A percentile compares a stretch with the other conserved stretches of the same genome.
These are phyloP conservation scores for Parapsyche elsis DNA, from an alignment of 1,140 invertebrate genomes.

Conservation along the genomic window DNA sequence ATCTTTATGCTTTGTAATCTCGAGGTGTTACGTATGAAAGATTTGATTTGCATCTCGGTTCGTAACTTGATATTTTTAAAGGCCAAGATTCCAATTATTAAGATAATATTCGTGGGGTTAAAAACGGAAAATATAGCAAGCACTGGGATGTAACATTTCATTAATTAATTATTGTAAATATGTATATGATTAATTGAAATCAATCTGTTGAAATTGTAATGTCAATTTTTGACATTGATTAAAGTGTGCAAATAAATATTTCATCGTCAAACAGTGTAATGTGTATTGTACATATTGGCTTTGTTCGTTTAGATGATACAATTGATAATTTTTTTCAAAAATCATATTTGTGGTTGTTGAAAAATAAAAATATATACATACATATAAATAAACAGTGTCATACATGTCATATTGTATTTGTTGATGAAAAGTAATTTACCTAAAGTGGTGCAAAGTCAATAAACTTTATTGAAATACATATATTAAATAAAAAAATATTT, in stretches of 20 bases:
- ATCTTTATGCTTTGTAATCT: no score
- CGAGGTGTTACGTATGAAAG: no score
- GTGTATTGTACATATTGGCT: slow-evolving; percentile 9
- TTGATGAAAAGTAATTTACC: neutral
- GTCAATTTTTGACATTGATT: no score
- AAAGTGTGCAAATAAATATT: neutral
- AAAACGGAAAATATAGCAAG: no score
- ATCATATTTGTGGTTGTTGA: neutral
- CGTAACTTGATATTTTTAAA: no score
- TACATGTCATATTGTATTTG: neutral
- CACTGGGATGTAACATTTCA: no score
- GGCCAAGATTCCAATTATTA: no score
- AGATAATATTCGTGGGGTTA: no score
- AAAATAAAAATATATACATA: neutral
- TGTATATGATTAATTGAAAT: no score
- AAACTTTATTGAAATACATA: neutral
- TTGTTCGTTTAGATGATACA: neutral
- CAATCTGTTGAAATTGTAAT: no score
- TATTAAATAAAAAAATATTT: neutral
- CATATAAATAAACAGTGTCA: neutral
- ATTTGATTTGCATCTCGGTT: no score
- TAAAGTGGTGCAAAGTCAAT: neutral
- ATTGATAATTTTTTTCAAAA: neutral
- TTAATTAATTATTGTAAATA: no score
- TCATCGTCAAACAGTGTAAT: neutral